A percentile compares a stretch with the other conserved stretches of the same genome.
Conservation (phyloP, 2,113 vertebrate genomes). For the Sturnus vulgaris region DNA sequence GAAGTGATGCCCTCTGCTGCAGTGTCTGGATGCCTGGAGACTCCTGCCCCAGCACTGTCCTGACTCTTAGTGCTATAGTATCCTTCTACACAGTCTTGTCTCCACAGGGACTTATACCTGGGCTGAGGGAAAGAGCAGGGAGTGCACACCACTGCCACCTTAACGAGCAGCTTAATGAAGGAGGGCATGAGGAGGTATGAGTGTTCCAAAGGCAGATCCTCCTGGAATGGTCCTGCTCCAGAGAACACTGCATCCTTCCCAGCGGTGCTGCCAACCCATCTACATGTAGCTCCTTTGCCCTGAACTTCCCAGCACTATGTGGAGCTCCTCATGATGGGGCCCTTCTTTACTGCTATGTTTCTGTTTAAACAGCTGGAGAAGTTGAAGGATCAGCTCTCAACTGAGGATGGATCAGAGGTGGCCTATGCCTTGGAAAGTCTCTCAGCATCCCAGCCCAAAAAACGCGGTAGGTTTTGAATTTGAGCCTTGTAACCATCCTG, state of each 20-base stretch:
- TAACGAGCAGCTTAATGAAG: not conserved
- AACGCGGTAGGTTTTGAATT: constrained; percentile 52
- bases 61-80: not conserved
- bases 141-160: not conserved
- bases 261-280: not conserved
- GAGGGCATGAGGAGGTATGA: not conserved
- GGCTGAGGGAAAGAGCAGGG: not conserved
- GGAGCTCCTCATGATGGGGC: not conserved
- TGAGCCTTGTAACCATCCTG: not conserved
- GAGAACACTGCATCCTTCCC: not conserved
- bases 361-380: constrained; percentile 62
- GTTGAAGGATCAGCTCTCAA: constrained; percentile 50
- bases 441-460: constrained; percentile 51
- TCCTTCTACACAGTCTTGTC: not conserved
- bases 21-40: not conserved
- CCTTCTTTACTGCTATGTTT: constrained; percentile 8
- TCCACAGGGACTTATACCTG: not conserved
- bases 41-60: not conserved
- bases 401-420: constrained; percentile 31
- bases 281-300: not conserved
- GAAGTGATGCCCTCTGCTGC: not conserved
- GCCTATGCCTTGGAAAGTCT: constrained; percentile 31
- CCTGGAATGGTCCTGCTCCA: not conserved
- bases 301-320: not conserved
- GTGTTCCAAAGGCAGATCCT: not conserved